Evolutionary conservation across 2,888 invertebrate genomes (phyloP).

Genomic region (Coelogynopora nodosa): DNA sequence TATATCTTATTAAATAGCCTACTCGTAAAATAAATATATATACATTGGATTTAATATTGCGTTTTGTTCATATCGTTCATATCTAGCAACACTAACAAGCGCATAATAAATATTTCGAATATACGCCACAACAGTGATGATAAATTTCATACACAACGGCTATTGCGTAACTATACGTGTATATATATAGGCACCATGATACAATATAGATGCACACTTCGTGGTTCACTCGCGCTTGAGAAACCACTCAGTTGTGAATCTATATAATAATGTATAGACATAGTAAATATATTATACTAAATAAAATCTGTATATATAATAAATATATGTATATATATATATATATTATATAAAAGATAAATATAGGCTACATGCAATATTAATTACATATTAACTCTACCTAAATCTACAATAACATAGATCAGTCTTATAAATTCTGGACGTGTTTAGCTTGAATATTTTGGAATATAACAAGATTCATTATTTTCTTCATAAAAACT

Average conservation of each 20-base stretch:
- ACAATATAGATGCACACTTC: background rate
- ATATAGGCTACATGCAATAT: too few relatives aligned
- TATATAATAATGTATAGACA: background rate
- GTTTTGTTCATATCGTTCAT: too few relatives aligned
- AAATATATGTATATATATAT: background rate
- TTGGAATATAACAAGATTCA: too few relatives aligned
- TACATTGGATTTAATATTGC: background rate
- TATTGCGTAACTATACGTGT: background rate
- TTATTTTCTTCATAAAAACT: too few relatives aligned
- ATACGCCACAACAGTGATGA: background rate
- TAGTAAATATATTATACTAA: background rate
- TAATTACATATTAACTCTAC: too few relatives aligned
- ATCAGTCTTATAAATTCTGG: too few relatives aligned
- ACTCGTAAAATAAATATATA: conserved; percentile 23
- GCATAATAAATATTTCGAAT: too few relatives aligned
- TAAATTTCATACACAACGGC: background rate
- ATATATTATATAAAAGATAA: too few relatives aligned
- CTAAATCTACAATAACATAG: too few relatives aligned
- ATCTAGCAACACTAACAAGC: too few relatives aligned
- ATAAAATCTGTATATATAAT: background rate
- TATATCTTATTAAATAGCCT: conserved; percentile 1
- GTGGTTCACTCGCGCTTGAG: background rate
- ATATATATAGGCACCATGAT: background rate
- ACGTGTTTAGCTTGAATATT: too few relatives aligned
- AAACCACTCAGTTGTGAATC: background rate